Percentiles rank a stretch among this genome's conserved stretches.
Conservation (phyloP, 2,888 invertebrate genomes). For the Drosophila neutralis region DNA sequence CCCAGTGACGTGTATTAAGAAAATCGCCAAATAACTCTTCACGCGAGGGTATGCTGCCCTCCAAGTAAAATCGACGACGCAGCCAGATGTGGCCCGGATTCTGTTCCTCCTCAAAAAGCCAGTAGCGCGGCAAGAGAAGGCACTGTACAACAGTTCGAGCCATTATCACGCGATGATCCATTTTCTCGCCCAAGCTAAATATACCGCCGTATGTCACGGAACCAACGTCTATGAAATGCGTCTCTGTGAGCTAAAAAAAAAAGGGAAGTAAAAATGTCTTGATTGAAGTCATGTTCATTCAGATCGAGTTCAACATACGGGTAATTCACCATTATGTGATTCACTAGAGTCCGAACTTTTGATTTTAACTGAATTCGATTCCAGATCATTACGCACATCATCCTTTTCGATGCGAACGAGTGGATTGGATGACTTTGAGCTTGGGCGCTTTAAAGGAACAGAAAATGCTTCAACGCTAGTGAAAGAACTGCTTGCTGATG, state of each 20-base stretch:
- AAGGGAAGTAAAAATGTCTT: background rate
- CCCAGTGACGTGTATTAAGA: conserved; percentile 81
- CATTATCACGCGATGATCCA: conserved; percentile 88
- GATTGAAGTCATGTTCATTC: background rate
- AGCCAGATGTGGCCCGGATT: conserved; percentile 84
- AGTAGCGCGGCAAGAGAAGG: conserved; percentile 89
- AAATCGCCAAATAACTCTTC: conserved; percentile 79
- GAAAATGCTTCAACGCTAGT: background rate
- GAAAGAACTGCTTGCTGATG: background rate
- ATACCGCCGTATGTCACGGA: conserved; percentile 81
- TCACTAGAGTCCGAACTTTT: background rate
- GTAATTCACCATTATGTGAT: background rate
- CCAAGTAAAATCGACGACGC: conserved; percentile 78
- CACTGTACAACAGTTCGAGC: conserved; percentile 88
- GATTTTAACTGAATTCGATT: background rate
- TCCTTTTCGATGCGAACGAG: conserved; percentile 6
- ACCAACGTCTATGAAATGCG: conserved; percentile 83
- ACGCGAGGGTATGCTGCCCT: conserved; percentile 82
- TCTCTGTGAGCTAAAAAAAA: conserved; percentile 53
- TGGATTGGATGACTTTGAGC: background rate
- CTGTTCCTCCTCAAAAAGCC: conserved; percentile 87
- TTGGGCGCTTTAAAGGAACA: background rate
- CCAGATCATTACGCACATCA: background rate
- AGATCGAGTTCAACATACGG: background rate
- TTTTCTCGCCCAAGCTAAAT: conserved; percentile 90